Base-by-base conservation (phyloP, 1,140 invertebrate genomes). In the Copidosoma floridanum region DNA sequence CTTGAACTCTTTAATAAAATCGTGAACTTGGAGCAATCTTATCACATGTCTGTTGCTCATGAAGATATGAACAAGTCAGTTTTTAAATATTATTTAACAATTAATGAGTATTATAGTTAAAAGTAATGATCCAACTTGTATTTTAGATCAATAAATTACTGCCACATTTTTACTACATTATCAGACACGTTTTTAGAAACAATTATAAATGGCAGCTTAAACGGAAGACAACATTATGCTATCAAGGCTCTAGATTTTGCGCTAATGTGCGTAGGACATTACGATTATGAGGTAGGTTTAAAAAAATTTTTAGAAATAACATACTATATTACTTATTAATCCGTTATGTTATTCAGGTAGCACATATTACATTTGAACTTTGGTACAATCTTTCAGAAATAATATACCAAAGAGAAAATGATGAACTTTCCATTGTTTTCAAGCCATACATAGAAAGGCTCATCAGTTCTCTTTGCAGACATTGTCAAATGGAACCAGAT, bases 381-480 rank as follows among this genome's bases (percentile, higher is more conserved):
- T 99, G 97, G 97, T 98, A 97, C 79, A 84, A 92, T 32, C 77
- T 99, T 38, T 97, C 95, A 11, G 97, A 99, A 82, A 89, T 92
- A 67, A 77, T 99, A 0, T 98, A 97, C 75, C 89, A 94, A 67
- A 89, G 88, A 67, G 91, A 96, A 71, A 88, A 86, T 62, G 87
- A 93, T 61, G 82, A 85, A 1, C 71, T 96, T 1, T 94, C 90
- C 23, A 81, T 83, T 38, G 72, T 90, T 29, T 98, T 98, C 73
- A 88, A 88, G 69, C 94, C 94, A 0, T 93, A 97, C 74, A 89
- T 98, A 63, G 93, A 97, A 77, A 84, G 93, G 66, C 77, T 98
- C 16, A 90, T 98, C 18, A 86, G 86, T 46, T 87, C 91, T 2
- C 75, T 97, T 2, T 93, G 89, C 71, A 84, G 88, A 46, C 94